Evolutionary conservation across 53 echinoderm and acorn worm genomes (phyloP).

Genomic region (Patiria pectinifera): DNA sequence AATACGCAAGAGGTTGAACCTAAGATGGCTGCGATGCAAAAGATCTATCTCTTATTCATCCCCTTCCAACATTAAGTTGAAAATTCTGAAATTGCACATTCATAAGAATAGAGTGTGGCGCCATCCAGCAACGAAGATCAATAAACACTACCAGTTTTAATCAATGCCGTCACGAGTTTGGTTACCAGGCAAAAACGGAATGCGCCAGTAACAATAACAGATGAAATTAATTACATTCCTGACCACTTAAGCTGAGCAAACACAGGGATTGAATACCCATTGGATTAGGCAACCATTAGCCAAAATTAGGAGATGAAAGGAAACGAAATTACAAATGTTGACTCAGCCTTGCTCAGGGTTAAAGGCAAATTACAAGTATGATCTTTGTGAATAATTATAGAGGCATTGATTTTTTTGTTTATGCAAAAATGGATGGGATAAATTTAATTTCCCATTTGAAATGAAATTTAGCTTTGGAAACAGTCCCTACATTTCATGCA

Average conservation of each 20-base stretch:
- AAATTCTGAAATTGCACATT: too few relatives aligned
- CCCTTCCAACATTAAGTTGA: too few relatives aligned
- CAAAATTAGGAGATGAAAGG: not conserved
- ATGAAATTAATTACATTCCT: slow-evolving; percentile 2
- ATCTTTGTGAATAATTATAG: too few relatives aligned
- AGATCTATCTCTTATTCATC: too few relatives aligned
- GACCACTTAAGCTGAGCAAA: slow-evolving; percentile 15
- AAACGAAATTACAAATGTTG: not conserved
- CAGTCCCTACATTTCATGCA: too few relatives aligned
- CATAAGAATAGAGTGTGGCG: too few relatives aligned
- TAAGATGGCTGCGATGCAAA: too few relatives aligned
- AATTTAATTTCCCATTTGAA: too few relatives aligned
- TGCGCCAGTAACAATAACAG: not conserved
- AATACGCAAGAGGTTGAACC: too few relatives aligned
- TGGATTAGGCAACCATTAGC: not conserved
- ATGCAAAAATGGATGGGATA: too few relatives aligned
- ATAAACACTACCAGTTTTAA: not conserved
- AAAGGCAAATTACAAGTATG: not conserved
- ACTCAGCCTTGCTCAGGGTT: not conserved
- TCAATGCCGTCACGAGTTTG: not conserved
- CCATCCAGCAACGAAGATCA: not conserved
- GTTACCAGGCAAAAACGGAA: not conserved
- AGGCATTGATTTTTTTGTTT: too few relatives aligned
- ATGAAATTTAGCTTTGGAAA: too few relatives aligned
- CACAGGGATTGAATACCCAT: not conserved